Base-by-base conservation (phyloP, 2,797 vertebrate genomes). In the Molossus alvarezi region DNA sequence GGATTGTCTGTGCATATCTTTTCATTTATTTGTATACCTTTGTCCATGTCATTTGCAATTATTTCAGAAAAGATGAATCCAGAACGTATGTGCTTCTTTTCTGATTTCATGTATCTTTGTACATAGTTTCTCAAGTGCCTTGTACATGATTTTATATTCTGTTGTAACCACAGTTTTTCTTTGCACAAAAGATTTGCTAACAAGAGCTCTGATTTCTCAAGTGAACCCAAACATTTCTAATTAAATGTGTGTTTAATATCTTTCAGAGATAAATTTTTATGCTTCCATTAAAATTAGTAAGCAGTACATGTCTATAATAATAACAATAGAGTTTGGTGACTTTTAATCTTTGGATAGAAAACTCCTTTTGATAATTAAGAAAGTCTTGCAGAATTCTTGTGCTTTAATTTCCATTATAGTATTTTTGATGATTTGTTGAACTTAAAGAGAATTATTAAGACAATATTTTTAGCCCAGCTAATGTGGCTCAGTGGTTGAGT, bases 151-250 rank as follows among this genome's bases (percentile, higher is more conserved):
- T 93, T 94, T 90, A 93, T 75, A 88, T 95, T 94, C 95, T 96
- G 29, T 53, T 95, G 20, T 93, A 95, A 94, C 88, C 67, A 90
- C 17, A 75, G 18, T 60, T 95, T 89, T 90, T 93, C 76, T 95
- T 88, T 93, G 89, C 48, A 96, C 75, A 96, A 93, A 97, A 95
- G 80, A 95, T 93, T 95, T 95, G 79, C 57, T 96, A 95, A 97
- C 88, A 97, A 93, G 88, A 77, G 37, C 90, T 96, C 60, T 96
- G 93, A 96, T 97, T 96, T 95, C 89, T 97, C 92, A 94, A 95
- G 94, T 97, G 95, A 97, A 94, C 87, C 37, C 71, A 96, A 95
- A 96, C 88, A 97, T 93, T 96, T 93, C 89, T 96, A 96, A 97
- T 97, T 97, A 97, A 95, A 96, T 96, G 9, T 91, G 29, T 93